These are phyloP conservation scores for Pentamera pediparva DNA, from an alignment of 53 echinoderm and acorn worm genomes.

Conservation along the genomic window DNA sequence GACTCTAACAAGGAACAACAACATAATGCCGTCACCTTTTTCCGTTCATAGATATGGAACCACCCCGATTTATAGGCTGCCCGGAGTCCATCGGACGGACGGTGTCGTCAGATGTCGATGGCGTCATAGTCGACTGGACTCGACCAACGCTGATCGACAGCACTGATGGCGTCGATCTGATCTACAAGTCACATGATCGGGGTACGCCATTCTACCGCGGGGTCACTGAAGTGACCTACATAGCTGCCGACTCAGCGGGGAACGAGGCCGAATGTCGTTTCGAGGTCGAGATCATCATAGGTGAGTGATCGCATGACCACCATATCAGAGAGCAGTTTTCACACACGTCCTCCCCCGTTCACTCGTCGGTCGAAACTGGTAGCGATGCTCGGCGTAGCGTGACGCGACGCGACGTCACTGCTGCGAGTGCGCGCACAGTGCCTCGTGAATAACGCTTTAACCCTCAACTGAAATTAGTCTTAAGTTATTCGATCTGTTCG, in stretches of 20 bases:
- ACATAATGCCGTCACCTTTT: too few relatives aligned
- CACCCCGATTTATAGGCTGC: conserved; percentile 1
- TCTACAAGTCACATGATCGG: neutral
- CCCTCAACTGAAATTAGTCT: too few relatives aligned
- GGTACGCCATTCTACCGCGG: neutral
- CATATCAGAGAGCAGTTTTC: too few relatives aligned
- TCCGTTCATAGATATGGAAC: neutral
- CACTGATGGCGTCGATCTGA: neutral
- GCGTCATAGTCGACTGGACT: neutral
- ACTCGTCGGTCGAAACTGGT: too few relatives aligned
- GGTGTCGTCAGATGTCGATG: neutral
- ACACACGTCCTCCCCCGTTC: too few relatives aligned
- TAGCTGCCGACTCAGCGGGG: conserved; percentile 3
- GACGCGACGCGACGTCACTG: too few relatives aligned
- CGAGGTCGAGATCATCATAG: neutral
- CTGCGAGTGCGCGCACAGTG: too few relatives aligned
- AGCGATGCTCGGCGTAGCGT: too few relatives aligned
- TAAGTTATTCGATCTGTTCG: too few relatives aligned
- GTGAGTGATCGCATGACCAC: too few relatives aligned
- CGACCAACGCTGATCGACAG: neutral
- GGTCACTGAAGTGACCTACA: conserved; percentile 21
- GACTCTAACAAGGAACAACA: neutral
- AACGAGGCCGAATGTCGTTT: neutral
- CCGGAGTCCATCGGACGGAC: neutral
- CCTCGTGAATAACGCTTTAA: too few relatives aligned